A percentile compares a stretch with the other conserved stretches of the same genome.
Conservation (phyloP, 2,888 invertebrate genomes). For the Tholera decimalis region DNA sequence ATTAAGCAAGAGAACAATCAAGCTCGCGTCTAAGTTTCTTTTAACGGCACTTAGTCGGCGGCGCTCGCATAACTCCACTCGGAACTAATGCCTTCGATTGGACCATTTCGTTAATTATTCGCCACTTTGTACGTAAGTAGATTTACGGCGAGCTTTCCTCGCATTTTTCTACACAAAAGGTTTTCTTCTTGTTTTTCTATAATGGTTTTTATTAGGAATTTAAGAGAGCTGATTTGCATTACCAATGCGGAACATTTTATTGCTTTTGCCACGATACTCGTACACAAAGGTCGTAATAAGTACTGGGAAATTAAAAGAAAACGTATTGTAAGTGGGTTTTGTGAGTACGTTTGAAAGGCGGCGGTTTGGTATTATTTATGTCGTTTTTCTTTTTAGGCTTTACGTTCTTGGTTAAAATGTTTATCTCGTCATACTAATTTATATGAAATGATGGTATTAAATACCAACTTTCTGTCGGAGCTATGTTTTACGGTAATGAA, state of each 20-base stretch:
- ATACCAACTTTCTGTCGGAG: slow-evolving; percentile 11
- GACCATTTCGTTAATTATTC: slow-evolving; percentile 91
- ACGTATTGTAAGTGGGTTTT: slow-evolving; percentile 57
- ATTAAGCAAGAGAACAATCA: slow-evolving; percentile 89
- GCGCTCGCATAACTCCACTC: slow-evolving; percentile 87
- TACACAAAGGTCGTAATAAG: slow-evolving; percentile 61
- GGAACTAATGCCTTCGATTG: slow-evolving; percentile 90
- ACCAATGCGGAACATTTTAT: slow-evolving; percentile 74
- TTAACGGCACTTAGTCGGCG: slow-evolving; percentile 89
- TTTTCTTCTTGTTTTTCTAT: slow-evolving; percentile 79
- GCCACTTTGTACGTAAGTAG: slow-evolving; percentile 91
- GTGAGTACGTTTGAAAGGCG: slow-evolving; percentile 37
- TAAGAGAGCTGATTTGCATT: slow-evolving; percentile 81
- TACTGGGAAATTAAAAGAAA: slow-evolving; percentile 56
- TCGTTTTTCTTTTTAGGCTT: slow-evolving; percentile 41
- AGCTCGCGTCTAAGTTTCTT: slow-evolving; percentile 90
- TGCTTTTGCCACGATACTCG: slow-evolving; percentile 69
- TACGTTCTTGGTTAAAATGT: slow-evolving; percentile 30
- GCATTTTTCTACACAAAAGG: slow-evolving; percentile 77
- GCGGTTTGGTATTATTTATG: slow-evolving; percentile 44
- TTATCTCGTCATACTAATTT: slow-evolving; percentile 38
- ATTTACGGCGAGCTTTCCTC: slow-evolving; percentile 87
- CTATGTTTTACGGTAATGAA: slow-evolving; percentile 20
- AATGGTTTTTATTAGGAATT: slow-evolving; percentile 82
- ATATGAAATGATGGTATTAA: slow-evolving; percentile 9